Conservation (phyloP, 2,113 vertebrate genomes). For the Pandion haliaetus region DNA sequence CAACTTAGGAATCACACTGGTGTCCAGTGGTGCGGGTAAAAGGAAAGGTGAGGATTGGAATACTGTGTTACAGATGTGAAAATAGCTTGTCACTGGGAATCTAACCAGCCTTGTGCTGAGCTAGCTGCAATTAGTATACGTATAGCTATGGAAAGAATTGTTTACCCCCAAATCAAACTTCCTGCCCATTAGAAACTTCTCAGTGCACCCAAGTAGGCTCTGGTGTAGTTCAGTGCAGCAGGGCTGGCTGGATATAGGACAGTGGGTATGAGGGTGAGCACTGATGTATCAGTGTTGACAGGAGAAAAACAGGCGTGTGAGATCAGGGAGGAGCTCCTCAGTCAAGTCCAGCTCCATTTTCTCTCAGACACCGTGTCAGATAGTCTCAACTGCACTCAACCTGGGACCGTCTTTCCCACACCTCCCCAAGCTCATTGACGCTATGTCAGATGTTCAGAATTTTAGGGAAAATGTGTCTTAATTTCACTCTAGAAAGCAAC, state of each 20-base stretch:
- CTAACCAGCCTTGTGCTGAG: background rate
- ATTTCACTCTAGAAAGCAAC: background rate
- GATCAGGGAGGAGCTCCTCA: background rate
- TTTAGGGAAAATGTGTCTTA: background rate
- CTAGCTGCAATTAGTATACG: background rate
- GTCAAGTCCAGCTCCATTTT: background rate
- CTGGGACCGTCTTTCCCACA: background rate
- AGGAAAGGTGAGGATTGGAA: background rate
- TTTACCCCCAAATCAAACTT: background rate
- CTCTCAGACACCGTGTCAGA: background rate
- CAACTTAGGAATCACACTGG: background rate
- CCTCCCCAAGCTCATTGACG: rapidly evolving
- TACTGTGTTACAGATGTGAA: background rate
- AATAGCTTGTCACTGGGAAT: background rate
- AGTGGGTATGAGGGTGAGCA: background rate
- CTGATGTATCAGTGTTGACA: background rate
- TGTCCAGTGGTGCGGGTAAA: background rate
- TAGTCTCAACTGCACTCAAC: rapidly evolving
- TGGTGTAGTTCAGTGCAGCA: rapidly evolving
- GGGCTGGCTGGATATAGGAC: background rate
- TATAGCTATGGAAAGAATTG: background rate
- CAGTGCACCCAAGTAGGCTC: rapidly evolving
- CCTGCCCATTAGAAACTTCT: background rate
- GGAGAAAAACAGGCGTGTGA: background rate
- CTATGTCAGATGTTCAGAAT: background rate